These are phyloP conservation scores for Formica aserva DNA, from an alignment of 2,888 invertebrate genomes.

Conservation along the genomic window DNA sequence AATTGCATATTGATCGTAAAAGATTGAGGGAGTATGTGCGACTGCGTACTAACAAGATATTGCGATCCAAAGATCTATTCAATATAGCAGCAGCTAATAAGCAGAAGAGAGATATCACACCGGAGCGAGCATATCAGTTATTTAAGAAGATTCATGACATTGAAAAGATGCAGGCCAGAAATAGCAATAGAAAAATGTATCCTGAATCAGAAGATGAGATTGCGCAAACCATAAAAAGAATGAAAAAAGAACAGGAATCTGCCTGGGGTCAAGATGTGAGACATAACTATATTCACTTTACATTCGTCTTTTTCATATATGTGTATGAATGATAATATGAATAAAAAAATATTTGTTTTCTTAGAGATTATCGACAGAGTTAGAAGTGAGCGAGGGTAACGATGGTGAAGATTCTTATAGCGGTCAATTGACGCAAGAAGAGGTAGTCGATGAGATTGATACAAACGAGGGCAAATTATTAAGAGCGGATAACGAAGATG, in stretches of 20 bases:
- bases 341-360: not conserved
- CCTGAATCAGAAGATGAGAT: slow-evolving; percentile 83
- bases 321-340: not conserved
- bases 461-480: slow-evolving; percentile 78
- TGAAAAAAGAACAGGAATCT: slow-evolving; percentile 80
- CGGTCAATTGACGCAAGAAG: slow-evolving; percentile 79
- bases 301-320: not conserved
- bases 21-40: slow-evolving; percentile 83
- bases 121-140: slow-evolving; percentile 81
- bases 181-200: slow-evolving; percentile 74
- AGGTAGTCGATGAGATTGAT: slow-evolving; percentile 79
- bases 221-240: slow-evolving; percentile 79
- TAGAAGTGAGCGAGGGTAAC: slow-evolving; percentile 81
- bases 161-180: slow-evolving; percentile 79
- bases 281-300: not conserved
- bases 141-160: slow-evolving; percentile 83
- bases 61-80: slow-evolving; percentile 84
- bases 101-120: slow-evolving; percentile 80
- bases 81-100: slow-evolving; percentile 84
- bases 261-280: slow-evolving; percentile 83
- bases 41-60: slow-evolving; percentile 81
- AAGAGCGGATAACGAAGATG: slow-evolving; percentile 74
- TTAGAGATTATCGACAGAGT: slow-evolving; percentile 78
- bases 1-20: slow-evolving; percentile 83
- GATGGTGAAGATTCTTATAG: slow-evolving; percentile 82